Base-by-base conservation (phyloP, 2,797 vertebrate species). In the Sebastes diaconus region DNA sequence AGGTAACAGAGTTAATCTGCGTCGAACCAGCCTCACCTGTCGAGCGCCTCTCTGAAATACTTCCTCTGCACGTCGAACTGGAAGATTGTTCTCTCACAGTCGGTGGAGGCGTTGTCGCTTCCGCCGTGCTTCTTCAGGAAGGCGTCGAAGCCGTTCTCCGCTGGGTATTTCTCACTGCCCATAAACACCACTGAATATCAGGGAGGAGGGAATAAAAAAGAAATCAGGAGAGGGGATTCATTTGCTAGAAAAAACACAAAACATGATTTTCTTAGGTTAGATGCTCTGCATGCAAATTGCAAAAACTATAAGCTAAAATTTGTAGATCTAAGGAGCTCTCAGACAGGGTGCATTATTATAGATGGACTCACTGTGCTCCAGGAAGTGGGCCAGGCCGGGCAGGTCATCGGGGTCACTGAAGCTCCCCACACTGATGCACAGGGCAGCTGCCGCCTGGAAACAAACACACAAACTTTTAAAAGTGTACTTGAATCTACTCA, bases 91-190 rank as follows among this genome's bases (percentile, higher is more conserved):
- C 97, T 95, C 91, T 99, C 98, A 2, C 97, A 97, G 94, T 99
- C 98, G 0, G 98, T 99, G 0, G 98, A 99, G 63, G 98, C 98
- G 0, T 99, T 99, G 94, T 97, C 97, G 52, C 97, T 98, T 0
- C 98, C 98, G 1, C 98, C 98, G 0, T 99, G 97, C n/a, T 98
- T 98, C 95, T 99, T 99, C 82, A 99, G 94, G 90, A 99, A 99
- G 0, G 96, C 97, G 42, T 99, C 98, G 10, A 99, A 99, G 22
- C 97, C 98, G 14, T 99, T 99, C 90, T 99, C 98, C 36, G 96
- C 97, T 0, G 98, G 98, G 79, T 98, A 99, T 86, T 98, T 98
- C 92, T 97, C 95, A 89, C 98, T 99, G 88, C 98, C 98, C 98
- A 99, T 99, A 57, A 99, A 99, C 73, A 99, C 98, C 98, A 99